phyloP scores from a whole-genome alignment of 2,888 invertebrate genomes.

The Drosophila meridionalis region DNA sequence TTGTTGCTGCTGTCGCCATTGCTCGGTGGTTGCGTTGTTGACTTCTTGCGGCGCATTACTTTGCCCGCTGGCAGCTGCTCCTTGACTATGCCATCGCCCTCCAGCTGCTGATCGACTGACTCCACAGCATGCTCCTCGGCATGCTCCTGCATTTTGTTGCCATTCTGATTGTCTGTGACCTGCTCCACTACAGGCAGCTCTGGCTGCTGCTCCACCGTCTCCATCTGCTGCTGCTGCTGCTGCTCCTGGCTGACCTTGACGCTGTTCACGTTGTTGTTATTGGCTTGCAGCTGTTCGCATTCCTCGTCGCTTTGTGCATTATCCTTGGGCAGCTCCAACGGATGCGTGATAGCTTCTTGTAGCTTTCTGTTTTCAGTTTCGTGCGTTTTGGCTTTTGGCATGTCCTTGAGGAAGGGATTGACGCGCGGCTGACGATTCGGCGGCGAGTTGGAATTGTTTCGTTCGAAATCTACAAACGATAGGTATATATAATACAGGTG shows the following conservation, averaged over 20 bases:
- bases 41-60: constrained; percentile 86
- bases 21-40: constrained; percentile 62
- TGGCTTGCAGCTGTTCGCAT: constrained; percentile 39
- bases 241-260: constrained; percentile 20
- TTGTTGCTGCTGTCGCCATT: constrained; percentile 46
- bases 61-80: constrained; percentile 90
- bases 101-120: constrained; percentile 83
- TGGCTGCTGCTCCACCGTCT: not conserved
- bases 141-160: constrained; percentile 77
- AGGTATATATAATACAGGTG: not conserved
- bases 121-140: constrained; percentile 60
- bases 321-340: constrained; percentile 51
- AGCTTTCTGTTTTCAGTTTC: constrained; percentile 53
- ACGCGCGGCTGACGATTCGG: constrained; percentile 86
- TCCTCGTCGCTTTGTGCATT: constrained; percentile 62
- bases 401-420: constrained; percentile 88
- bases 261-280: constrained; percentile 58
- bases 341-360: constrained; percentile 56
- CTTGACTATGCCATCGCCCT: constrained; percentile 87
- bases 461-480: constrained; percentile 77
- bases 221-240: constrained; percentile 8
- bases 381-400: constrained; percentile 83
- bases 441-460: constrained; percentile 82
- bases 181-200: constrained; percentile 28
- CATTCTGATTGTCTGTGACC: constrained; percentile 83